Evolutionary conservation across 2,113 vertebrate genomes (phyloP).

Genomic region (Tupaia tana): DNA sequence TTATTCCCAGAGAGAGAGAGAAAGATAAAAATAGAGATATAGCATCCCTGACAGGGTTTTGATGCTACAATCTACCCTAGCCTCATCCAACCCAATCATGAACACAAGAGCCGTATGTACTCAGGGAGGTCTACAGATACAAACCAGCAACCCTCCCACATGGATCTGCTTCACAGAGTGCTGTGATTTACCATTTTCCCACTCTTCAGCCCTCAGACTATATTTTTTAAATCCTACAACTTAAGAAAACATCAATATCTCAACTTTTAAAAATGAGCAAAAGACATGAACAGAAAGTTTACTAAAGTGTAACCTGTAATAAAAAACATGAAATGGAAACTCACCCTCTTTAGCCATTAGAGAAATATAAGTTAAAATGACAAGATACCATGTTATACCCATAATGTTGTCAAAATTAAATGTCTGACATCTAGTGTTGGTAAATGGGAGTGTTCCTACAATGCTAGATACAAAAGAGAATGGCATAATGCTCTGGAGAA

Average conservation of each 20-base stretch:
- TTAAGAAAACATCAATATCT: background rate
- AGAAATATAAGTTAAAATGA: conserved; percentile 1
- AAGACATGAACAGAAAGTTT: background rate
- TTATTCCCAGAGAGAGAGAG: no score
- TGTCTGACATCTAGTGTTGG: conserved; percentile 31
- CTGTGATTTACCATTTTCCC: no score
- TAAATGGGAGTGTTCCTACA: background rate
- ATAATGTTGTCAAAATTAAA: conserved; percentile 50
- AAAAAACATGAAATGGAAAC: conserved; percentile 23
- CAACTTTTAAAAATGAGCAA: background rate
- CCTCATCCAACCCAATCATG: no score
- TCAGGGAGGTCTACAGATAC: no score
- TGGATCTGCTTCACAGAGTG: no score
- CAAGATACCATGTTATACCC: conserved; percentile 12
- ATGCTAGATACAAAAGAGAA: background rate
- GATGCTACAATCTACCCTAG: no score
- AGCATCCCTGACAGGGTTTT: no score
- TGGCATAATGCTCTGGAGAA: background rate
- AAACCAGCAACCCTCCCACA: no score
- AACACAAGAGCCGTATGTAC: no score
- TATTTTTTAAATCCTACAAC: background rate
- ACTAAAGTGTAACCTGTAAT: background rate
- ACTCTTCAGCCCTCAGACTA: background rate
- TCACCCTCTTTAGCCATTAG: conserved; percentile 26
- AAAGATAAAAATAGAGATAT: no score